Evolutionary conservation across 2,797 vertebrate species (phyloP), one percentile per base, ranked within the genome.

Genomic region (Pelochelys cantorii): DNA sequence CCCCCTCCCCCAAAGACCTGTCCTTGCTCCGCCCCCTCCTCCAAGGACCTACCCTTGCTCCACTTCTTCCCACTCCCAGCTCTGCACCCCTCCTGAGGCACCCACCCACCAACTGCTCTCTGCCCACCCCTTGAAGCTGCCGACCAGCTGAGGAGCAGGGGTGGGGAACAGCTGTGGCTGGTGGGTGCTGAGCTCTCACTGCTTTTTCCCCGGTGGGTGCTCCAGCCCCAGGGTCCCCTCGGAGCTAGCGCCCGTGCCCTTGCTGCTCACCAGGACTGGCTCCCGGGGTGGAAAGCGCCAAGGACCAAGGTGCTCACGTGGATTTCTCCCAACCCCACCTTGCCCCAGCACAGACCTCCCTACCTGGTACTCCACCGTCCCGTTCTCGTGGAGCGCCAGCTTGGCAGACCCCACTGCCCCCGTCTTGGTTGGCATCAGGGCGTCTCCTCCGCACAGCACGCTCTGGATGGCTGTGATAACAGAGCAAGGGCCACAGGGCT

Each of bases 351-450:
- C 3, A 4, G 56, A 4, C 55, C 84, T 6, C 2, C 93, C 93
- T 97, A 99, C 99, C 98, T 99, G 98, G 96, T 99, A 99, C 90
- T 99, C 98, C 86, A 99, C 96, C 0, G 99, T 99, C 83, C 99
- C 99, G 3, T 99, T 99, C 92, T 98, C 98, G 2, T 99, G 98
- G 56, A 99, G 98, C 0, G 85, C 95, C 91, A 99, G 98, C 89
- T 99, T 97, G 48, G 99, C 99, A 0, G 99, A 99, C 27, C 99
- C 99, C 2, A 99, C 99, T 0, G 99, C 99, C 20, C 99, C 99
- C 0, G 99, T 99, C 97, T 99, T 98, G 85, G 98, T 98, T 0
- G 99, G 99, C 25, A 95, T 97, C 97, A 99, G 91, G 55, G 99
- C 98, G 0, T 99, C 98, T 0, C 98, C 98, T 62, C 99, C 99